These are phyloP conservation scores for Drosophila sp. DNA, from an alignment of 1,140 invertebrate genomes.

Conservation along the genomic window DNA sequence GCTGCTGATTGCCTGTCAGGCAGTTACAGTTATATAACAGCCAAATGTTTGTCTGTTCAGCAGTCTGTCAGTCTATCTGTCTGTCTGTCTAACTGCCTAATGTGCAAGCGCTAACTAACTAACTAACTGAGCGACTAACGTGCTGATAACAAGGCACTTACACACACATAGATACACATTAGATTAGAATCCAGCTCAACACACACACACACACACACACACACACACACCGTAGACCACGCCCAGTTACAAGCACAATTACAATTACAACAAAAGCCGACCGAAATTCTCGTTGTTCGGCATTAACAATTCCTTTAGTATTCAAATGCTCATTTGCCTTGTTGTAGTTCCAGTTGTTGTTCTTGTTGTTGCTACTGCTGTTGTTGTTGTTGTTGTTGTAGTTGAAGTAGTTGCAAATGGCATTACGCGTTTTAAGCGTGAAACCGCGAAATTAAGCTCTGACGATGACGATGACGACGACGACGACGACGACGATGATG, in stretches of 20 bases:
- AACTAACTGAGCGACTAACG: conserved; percentile 66
- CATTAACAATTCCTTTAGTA: conserved; percentile 79
- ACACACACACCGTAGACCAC: conserved; percentile 37
- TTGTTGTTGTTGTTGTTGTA: conserved; percentile 8
- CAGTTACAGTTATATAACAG: conserved; percentile 18
- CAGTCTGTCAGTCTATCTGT: not conserved
- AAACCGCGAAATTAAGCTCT: conserved; percentile 74
- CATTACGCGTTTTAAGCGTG: conserved; percentile 65
- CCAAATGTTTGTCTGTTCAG: not conserved
- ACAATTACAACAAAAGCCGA: conserved; percentile 61
- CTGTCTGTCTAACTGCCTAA: conserved; percentile 30
- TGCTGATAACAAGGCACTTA: conserved; percentile 49
- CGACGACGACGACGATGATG: conserved; percentile 28
- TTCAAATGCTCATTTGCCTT: conserved; percentile 67
- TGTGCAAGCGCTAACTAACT: conserved; percentile 58
- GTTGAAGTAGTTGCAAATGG: conserved; percentile 39
- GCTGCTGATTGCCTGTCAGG: conserved; percentile 44
- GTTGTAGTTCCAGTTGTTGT: conserved; percentile 5
- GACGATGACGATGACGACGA: conserved; percentile 41
- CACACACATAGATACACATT: conserved; percentile 21
- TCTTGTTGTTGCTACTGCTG: conserved; percentile 14
- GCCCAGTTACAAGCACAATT: conserved; percentile 57
- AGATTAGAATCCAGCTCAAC: conserved; percentile 32
- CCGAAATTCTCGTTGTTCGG: conserved; percentile 39
- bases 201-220: conserved; percentile 17